These are phyloP conservation scores for Zele albiditarsus DNA, from an alignment of 2,888 invertebrate species.

Conservation along the genomic window DNA sequence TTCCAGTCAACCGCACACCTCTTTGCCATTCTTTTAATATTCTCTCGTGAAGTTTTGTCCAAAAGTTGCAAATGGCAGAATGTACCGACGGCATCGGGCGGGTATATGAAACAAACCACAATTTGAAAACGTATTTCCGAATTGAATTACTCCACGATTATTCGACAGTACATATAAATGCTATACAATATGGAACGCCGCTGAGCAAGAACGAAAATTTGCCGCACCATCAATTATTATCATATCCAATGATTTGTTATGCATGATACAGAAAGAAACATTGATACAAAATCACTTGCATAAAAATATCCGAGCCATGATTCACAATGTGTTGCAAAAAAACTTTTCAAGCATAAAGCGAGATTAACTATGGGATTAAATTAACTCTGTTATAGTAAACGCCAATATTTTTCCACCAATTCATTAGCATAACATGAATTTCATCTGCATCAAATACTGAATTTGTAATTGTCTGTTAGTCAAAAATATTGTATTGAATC, in stretches of 20 bases:
- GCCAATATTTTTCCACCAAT: neutral
- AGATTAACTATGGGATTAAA: neutral
- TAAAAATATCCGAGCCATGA: neutral
- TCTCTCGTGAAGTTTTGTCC: conserved; percentile 5
- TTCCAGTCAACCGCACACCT: conserved; percentile 8
- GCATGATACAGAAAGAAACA: neutral
- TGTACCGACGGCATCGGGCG: neutral
- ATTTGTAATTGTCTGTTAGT: too few relatives aligned
- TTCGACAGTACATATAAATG: neutral
- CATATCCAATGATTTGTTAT: neutral
- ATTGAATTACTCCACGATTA: neutral
- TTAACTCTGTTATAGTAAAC: neutral
- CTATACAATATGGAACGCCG: neutral
- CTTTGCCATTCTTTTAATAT: neutral
- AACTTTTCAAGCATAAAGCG: neutral
- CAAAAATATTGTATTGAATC: neutral
- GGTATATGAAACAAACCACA: neutral
- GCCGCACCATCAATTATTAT: neutral
- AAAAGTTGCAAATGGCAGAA: neutral
- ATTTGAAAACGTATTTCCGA: neutral
- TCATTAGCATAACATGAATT: neutral
- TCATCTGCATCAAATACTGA: neutral
- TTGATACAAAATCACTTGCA: neutral
- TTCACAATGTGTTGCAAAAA: neutral
- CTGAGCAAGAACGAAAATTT: neutral